A percentile compares a stretch with the other conserved stretches of the same genome.
Conservation (phyloP, 2,113 vertebrate genomes). For the Halcyon senegalensis region DNA sequence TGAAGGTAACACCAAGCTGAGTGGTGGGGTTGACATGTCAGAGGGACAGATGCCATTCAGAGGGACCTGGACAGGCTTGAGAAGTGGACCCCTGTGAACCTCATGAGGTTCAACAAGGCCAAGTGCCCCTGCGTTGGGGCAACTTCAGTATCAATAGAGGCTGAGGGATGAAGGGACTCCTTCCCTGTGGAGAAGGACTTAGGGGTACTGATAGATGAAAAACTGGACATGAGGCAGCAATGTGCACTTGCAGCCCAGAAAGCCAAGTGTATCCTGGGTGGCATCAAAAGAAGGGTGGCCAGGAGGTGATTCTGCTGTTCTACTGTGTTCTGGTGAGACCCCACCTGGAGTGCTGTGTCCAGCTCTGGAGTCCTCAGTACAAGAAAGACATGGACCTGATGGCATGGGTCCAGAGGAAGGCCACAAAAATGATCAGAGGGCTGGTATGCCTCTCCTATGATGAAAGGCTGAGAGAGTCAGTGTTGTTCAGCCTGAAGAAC, state of each 20-base stretch:
- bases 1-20: neutral
- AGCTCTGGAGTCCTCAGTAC: neutral
- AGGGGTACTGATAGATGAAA: neutral
- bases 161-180: neutral
- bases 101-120: neutral
- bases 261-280: neutral
- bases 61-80: neutral
- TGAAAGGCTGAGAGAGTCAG: neutral
- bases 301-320: neutral
- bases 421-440: too few relatives aligned
- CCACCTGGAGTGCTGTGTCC: neutral
- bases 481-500: neutral
- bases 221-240: neutral
- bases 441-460: neutral
- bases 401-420: neutral
- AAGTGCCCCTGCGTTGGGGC: too few relatives aligned
- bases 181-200: neutral
- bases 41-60: too few relatives aligned
- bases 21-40: neutral
- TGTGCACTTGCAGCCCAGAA: neutral
- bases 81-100: neutral
- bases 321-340: neutral
- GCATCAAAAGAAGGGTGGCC: neutral
- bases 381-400: too few relatives aligned
- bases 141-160: neutral